Conservation (phyloP, 2,797 vertebrate species). For the Schizopygopsis malacanthus region DNA sequence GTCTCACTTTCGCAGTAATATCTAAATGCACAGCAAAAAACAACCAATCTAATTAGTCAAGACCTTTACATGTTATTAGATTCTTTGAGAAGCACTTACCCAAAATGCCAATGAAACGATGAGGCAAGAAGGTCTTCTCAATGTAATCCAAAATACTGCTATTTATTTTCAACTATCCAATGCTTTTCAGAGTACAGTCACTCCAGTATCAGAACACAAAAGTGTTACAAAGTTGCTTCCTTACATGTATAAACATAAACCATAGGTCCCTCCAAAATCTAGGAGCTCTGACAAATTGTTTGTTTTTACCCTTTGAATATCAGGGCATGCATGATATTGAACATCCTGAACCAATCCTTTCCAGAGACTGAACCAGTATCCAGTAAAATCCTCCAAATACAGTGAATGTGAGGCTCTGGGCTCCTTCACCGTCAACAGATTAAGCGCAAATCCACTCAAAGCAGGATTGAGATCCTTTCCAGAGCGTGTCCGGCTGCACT, state of each 20-base stretch:
- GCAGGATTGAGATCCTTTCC: constrained; percentile 37
- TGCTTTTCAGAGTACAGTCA: constrained; percentile 14
- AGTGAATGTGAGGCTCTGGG: not conserved
- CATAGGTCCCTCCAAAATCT: not conserved
- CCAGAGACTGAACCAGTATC: constrained; percentile 33
- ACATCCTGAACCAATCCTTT: constrained; percentile 24
- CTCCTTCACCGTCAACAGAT: constrained; percentile 6
- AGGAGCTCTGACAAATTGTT: constrained; percentile 26
- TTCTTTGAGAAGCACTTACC: constrained; percentile 52
- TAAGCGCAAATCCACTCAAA: constrained; percentile 32
- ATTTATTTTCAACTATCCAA: constrained; percentile 3
- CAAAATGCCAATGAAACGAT: not conserved
- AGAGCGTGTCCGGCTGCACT: constrained; percentile 11
- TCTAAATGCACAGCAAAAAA: not conserved
- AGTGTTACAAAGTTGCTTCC: constrained; percentile 40
- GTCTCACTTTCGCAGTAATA: not conserved
- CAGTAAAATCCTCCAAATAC: constrained; percentile 43
- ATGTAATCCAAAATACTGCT: constrained; percentile 52
- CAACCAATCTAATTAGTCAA: not conserved
- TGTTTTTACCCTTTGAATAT: not conserved
- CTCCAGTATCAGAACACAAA: constrained; percentile 23
- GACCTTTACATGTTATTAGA: not conserved
- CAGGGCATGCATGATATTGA: not conserved
- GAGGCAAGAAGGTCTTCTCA: not conserved
- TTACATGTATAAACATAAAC: constrained; percentile 9